Percentiles rank a stretch among this genome's conserved stretches.
Evolutionary conservation across 2,113 vertebrate species (phyloP).

Genomic region (Salminus brasiliensis): DNA sequence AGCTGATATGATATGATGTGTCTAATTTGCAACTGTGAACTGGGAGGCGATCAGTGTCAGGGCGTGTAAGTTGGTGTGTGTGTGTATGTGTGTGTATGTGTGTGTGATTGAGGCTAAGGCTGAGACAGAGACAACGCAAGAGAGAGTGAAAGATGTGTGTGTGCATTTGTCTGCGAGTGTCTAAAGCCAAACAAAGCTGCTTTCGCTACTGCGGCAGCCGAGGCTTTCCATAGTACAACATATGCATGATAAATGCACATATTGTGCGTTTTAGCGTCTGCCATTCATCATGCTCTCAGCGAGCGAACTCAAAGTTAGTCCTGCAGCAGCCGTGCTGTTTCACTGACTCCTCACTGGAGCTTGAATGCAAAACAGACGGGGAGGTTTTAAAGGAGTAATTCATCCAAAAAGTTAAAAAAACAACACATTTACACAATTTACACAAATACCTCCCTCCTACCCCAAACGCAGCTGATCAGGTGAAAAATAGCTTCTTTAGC

Average conservation of each 20-base stretch:
- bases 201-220: background rate
- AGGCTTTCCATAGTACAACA: background rate
- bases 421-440: too few relatives aligned
- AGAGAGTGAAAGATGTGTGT: background rate
- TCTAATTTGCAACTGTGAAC: constrained; percentile 57
- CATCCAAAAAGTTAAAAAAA: too few relatives aligned
- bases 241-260: background rate
- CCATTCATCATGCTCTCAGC: background rate
- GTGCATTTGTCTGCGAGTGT: background rate
- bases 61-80: constrained; percentile 22
- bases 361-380: background rate
- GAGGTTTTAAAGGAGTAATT: background rate
- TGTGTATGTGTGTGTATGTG: constrained; percentile 50
- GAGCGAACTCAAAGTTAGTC: background rate
- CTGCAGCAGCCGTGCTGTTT: background rate
- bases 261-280: background rate
- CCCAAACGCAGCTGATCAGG: too few relatives aligned
- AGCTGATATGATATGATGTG: constrained; percentile 70
- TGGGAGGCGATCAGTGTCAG: constrained; percentile 56
- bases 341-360: background rate
- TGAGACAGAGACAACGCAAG: constrained; percentile 1
- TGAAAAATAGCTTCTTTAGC: too few relatives aligned
- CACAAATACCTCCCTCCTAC: too few relatives aligned
- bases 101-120: too few relatives aligned
- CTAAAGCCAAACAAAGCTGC: background rate